Percentiles rank a stretch among this genome's conserved stretches.
Conservation (phyloP, 2,888 invertebrate species). For the Coelinius sp. region DNA sequence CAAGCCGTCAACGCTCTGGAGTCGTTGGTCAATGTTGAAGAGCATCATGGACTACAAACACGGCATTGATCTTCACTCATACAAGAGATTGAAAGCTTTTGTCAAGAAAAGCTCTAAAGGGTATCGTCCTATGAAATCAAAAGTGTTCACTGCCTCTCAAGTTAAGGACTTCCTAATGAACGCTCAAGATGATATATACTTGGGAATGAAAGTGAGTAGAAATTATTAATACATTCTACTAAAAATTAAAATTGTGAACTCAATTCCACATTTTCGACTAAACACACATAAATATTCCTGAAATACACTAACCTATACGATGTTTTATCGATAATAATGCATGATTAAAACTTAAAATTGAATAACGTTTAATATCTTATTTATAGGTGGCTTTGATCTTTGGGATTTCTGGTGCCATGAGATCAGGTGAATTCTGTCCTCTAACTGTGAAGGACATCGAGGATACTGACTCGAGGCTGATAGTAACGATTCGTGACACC, state of each 20-base stretch:
- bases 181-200: conserved; percentile 13
- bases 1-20: too few species aligned
- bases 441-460: too few species aligned
- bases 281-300: conserved; percentile 1
- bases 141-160: conserved; percentile 24
- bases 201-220: conserved; percentile 29
- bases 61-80: too few species aligned
- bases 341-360: conserved; percentile 22
- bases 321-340: too few species aligned
- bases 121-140: conserved; percentile 3
- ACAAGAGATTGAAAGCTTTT: neutral
- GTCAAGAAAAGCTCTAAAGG: conserved; percentile 5
- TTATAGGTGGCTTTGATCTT: conserved; percentile 30
- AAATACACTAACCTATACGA: too few species aligned
- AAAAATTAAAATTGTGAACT: neutral
- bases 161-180: conserved; percentile 10
- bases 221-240: too few species aligned
- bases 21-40: too few species aligned
- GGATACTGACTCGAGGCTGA: too few species aligned
- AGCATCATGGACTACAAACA: too few species aligned
- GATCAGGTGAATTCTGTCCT: too few species aligned
- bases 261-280: conserved; percentile 6
- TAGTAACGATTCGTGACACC: conserved; percentile 32
- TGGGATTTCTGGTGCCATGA: too few species aligned
- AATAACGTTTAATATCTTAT: conserved; percentile 12